Conservation (phyloP, 2,888 invertebrate species). For the Onchidella celtica region DNA sequence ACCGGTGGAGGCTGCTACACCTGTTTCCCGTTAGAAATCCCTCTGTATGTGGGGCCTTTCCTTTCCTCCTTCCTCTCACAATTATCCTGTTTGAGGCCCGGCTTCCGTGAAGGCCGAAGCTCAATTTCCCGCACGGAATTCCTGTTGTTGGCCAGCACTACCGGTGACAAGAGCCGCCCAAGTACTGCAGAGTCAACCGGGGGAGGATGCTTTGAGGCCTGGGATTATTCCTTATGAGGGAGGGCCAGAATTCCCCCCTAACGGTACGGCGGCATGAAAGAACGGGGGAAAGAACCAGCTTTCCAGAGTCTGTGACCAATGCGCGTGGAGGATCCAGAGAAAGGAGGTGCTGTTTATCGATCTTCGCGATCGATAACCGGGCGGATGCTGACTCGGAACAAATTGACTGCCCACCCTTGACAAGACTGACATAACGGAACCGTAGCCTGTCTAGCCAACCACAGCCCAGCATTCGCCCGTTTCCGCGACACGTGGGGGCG, state of each 20-base stretch:
- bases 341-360: conserved; percentile 17
- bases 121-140: conserved; percentile 51
- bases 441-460: neutral
- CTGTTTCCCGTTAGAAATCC: conserved; percentile 47
- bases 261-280: neutral
- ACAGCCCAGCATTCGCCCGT: neutral
- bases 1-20: conserved; percentile 19
- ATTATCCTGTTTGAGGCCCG: conserved; percentile 48
- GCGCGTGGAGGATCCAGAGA: neutral
- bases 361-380: conserved; percentile 27
- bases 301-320: conserved; percentile 5
- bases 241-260: conserved; percentile 8
- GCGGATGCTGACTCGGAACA: conserved; percentile 35
- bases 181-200: conserved; percentile 21
- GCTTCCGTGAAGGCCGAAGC: conserved; percentile 44
- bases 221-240: neutral
- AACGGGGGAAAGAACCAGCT: neutral
- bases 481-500: neutral
- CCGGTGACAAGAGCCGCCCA: conserved; percentile 46
- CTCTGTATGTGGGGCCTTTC: conserved; percentile 29
- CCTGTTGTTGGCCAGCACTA: conserved; percentile 46
- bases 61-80: conserved; percentile 48
- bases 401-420: conserved; percentile 22
- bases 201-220: conserved; percentile 34
- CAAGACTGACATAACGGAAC: neutral